Base-by-base conservation (phyloP, 2,113 vertebrate genomes). In the Cardinalis cardinalis region DNA sequence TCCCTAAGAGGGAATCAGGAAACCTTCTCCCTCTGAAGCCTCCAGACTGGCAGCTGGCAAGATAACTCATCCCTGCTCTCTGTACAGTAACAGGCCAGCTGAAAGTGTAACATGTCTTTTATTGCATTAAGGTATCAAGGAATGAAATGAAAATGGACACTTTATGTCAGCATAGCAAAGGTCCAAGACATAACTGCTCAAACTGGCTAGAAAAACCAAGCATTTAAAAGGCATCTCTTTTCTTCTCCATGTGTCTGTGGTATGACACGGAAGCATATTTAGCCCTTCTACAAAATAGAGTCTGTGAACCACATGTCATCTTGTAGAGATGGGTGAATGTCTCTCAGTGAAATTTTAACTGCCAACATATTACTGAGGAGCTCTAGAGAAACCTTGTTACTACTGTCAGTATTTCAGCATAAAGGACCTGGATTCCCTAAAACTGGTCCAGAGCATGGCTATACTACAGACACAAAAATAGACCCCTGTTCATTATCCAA, bases 381-480 rank as follows among this genome's bases (percentile, higher is more conserved):
- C 26, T 66, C 34, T 3, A 2, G 58, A 48, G 14, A 82, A 78
- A 64, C 14, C 7, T 9, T 68, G 3, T 65, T 75, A 48, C 51
- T 46, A 7, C 28, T 63, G 28, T 44, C 21, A 71, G 5, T 59
- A 44, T 55, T 80, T 53, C 28, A 43, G 20, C 18, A 31, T 40
- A 66, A 52, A 48, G 19, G 20, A 41, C 18, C 31, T 68, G 44
- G 14, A 48, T 73, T 80, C 34, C 38, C 34, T 46, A 48, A 36
- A 55, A 41, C 7, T 40, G 53, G 10, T 19, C 6, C 0, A 2
- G 36, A 51, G 28, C 14, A 15, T 5, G 0, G 0, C 31, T 5
- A 1, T 41, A 6, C 31, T 51, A 52, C 11, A 52, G 23, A 65
- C 25, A 63, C 7, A 58, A 51, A 82, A 73, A 23, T 3, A 70